Evolutionary conservation across 2,113 vertebrate species (phyloP), one percentile per base, ranked within the genome.

Genomic region (Collichthys lucidus): DNA sequence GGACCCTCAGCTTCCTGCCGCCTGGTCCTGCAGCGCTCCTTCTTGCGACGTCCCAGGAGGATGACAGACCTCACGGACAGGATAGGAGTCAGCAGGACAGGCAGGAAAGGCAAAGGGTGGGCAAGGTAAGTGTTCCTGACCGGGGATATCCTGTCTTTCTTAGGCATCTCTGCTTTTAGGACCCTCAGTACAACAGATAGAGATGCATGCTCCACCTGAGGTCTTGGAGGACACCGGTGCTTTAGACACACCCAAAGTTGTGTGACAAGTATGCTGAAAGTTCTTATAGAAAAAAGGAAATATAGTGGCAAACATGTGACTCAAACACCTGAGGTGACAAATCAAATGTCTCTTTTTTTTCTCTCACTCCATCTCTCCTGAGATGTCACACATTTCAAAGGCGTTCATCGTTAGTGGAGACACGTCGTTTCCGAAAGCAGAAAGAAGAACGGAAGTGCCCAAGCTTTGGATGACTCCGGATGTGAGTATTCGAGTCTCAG

Each of bases 81-180:
- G 89, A 93, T 90, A 91, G 89, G 81, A 92, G 83, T 84, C 86
- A 80, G 74, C 65, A 84, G 84, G 91, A 83, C 87, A 64, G 46
- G 85, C 89, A 92, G 91, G 90, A 93, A 93, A 87, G 68, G 60
- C 86, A 52, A 63, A 46, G n/a, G 70, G 70, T 24, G 64, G 71
- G 74, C 42, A 52, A 78, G 69, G 73, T 77, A 82, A 31, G 35
- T 79, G 89, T 93, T 94, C 93, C 94, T 94, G 92, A 88, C 24
- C 69, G 57, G 90, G 94, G 93, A 95, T 90, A 96, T 96, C 95
- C 94, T 95, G 93, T 90, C 90, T 93, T 94, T 94, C 86, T 93
- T 86, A 87, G 53, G 57, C 83, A 84, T 86, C 65, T 69, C 53
- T 78, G 47, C 66, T 79, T 88, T 79, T 20, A 75, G 77, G 61